Conservation (phyloP, 1,140 invertebrate species). For the Drosophila baimaii region DNA sequence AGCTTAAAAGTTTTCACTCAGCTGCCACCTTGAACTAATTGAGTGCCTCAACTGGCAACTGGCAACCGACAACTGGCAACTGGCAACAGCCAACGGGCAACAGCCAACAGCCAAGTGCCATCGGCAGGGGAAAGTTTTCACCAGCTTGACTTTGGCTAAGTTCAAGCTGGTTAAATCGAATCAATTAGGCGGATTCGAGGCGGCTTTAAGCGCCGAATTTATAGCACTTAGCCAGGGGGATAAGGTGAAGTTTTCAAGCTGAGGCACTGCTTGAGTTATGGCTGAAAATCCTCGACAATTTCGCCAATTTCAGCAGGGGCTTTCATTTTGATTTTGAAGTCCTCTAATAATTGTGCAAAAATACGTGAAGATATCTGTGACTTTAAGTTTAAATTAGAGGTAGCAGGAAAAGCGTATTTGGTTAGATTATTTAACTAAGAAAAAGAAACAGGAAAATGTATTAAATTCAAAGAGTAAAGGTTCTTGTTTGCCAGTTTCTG, state of each 20-base stretch:
- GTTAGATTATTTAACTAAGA: background rate
- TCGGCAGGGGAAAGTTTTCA: constrained; percentile 8
- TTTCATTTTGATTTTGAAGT: background rate
- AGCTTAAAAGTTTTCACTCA: constrained; percentile 64
- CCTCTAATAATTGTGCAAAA: too few relatives aligned
- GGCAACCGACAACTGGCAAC: background rate
- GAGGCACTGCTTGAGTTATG: background rate
- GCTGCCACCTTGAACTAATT: constrained; percentile 54
- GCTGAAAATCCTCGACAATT: constrained; percentile 7
- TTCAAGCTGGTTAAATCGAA: constrained; percentile 43
- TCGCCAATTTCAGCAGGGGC: background rate
- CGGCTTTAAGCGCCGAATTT: constrained; percentile 42
- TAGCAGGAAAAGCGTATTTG: too few relatives aligned
- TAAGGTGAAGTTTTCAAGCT: constrained; percentile 15
- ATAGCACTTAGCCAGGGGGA: constrained; percentile 26
- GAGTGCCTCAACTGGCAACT: constrained; percentile 15
- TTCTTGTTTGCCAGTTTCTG: background rate
- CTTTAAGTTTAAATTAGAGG: too few relatives aligned
- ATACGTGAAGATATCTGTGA: too few relatives aligned
- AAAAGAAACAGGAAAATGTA: too few relatives aligned
- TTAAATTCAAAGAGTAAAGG: too few relatives aligned
- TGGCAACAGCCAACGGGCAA: background rate
- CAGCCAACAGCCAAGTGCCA: background rate
- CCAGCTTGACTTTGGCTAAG: constrained; percentile 9
- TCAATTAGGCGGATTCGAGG: constrained; percentile 48